These are phyloP conservation scores for Gadus macrocephalus DNA, from an alignment of 2,113 vertebrate species.

Conservation along the genomic window DNA sequence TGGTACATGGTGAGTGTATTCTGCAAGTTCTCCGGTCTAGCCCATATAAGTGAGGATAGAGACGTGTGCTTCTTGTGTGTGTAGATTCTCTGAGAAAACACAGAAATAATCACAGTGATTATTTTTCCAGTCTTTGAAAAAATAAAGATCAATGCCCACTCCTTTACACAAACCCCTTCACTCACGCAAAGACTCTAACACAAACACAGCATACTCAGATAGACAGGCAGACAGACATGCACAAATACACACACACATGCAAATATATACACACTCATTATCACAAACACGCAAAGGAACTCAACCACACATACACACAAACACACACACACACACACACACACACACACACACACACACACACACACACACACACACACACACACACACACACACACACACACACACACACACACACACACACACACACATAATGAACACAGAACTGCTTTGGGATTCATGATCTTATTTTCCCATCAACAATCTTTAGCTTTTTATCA, in stretches of 20 bases:
- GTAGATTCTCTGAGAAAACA: too few relatives aligned
- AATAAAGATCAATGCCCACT: not conserved
- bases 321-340: not conserved
- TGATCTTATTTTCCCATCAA: slow-evolving; percentile 31
- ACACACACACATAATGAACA: too few relatives aligned
- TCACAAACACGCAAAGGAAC: not conserved
- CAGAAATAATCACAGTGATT: too few relatives aligned
- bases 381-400: slow-evolving; percentile 8
- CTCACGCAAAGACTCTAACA: slow-evolving; percentile 11
- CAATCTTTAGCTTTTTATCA: slow-evolving; percentile 34
- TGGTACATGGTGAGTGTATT: slow-evolving; percentile 6
- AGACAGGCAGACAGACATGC: slow-evolving; percentile 1
- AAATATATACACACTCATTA: not conserved
- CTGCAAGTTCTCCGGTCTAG: not conserved
- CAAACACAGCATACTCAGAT: slow-evolving; percentile 4
- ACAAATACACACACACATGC: slow-evolving; percentile 14
- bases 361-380: not conserved
- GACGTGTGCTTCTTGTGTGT: slow-evolving; percentile 4
- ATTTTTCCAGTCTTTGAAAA: too few relatives aligned
- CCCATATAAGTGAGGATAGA: slow-evolving; percentile 8
- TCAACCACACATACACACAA: slow-evolving; percentile 6
- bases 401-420: too few relatives aligned
- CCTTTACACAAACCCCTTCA: not conserved
- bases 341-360: not conserved
- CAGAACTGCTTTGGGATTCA: slow-evolving; percentile 25